Base-by-base conservation (phyloP, 2,113 vertebrate genomes). In the Dipodomys stephensi region DNA sequence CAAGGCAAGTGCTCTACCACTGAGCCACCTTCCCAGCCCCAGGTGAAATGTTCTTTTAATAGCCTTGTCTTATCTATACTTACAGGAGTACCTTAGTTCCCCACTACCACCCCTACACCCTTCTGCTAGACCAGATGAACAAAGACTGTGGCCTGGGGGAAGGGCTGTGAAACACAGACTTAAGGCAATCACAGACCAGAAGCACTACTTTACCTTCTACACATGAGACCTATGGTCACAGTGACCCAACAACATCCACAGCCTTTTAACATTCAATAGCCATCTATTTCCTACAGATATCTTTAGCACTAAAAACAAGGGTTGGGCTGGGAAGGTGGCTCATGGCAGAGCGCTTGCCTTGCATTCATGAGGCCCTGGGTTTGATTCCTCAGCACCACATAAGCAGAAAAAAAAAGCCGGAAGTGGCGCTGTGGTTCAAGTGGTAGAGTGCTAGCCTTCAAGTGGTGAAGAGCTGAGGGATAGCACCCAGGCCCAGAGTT, bases 241-340 rank as follows among this genome's bases (percentile, higher is more conserved):
- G 32, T 27, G 15, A 49, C 4, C 10, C 28, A n/a, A 4, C 22
- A 57, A 16, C 2, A 64, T 35, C 19, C 18, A 46, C 46, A 78
- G 72, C 71, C 60, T 82, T 62, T 60, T 87, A 25, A 72, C 27
- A 49, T 15, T 12, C 72, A 44, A 49, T 57, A 57, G 15, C 15
- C 53, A 57, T 9, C 30, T 44, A 13, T 83, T 62, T 22, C 60
- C 74, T n/a, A 84, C 0, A 78, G 35, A 68, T 20, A 83, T 4
- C 65, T 73, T 83, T 88, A 35, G 90, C 67, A n/a, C 77, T 76
- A 73, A 82, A 64, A 92, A 62, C 13, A 77, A 92, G 44, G 85
- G n/a, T 35, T 76, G 79, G 39, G 39, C 39, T 39, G 39, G 39
- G 39, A 39, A 39, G 39, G 39, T 39, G 39, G 39, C 39, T 39